These are phyloP conservation scores for Amyelois transitella DNA, from an alignment of 1,140 invertebrate species.

Conservation along the genomic window DNA sequence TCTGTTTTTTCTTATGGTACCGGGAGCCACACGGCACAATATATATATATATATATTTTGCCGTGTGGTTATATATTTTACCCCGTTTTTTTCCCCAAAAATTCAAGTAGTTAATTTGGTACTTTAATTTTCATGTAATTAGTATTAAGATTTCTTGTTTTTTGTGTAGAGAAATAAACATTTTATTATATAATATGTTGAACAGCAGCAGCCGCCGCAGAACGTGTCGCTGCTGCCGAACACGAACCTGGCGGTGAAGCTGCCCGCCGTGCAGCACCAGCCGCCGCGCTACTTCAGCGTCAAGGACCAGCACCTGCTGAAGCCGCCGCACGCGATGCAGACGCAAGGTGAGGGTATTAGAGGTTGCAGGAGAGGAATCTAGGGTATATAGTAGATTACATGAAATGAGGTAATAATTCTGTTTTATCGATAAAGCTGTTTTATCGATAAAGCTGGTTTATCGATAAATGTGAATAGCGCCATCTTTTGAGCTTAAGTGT, in stretches of 20 bases:
- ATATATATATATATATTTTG: too few species aligned
- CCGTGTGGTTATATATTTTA: too few species aligned
- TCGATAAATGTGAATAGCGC: too few species aligned
- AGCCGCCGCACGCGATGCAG: slow-evolving; percentile 92
- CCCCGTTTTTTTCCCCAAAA: too few species aligned
- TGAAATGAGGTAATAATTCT: neutral
- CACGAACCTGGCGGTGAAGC: slow-evolving; percentile 69
- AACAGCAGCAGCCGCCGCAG: slow-evolving; percentile 23
- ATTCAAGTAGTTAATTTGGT: neutral
- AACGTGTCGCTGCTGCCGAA: slow-evolving; percentile 73
- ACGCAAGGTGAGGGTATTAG: slow-evolving; percentile 80
- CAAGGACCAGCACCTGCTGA: slow-evolving; percentile 94
- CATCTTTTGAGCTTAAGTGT: too few species aligned
- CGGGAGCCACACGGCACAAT: too few species aligned
- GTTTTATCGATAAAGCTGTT: too few species aligned
- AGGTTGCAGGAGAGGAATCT: neutral
- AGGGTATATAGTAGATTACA: neutral
- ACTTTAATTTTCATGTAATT: neutral
- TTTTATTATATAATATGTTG: neutral
- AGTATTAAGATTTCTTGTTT: neutral
- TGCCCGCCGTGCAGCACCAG: slow-evolving; percentile 64
- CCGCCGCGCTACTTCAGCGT: slow-evolving; percentile 88
- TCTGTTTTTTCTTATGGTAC: too few species aligned
- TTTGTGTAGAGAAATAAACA: too few species aligned
- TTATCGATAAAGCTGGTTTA: too few species aligned